Conservation (phyloP, 2,888 invertebrate species). For the Pardosa pseudoannulata region DNA sequence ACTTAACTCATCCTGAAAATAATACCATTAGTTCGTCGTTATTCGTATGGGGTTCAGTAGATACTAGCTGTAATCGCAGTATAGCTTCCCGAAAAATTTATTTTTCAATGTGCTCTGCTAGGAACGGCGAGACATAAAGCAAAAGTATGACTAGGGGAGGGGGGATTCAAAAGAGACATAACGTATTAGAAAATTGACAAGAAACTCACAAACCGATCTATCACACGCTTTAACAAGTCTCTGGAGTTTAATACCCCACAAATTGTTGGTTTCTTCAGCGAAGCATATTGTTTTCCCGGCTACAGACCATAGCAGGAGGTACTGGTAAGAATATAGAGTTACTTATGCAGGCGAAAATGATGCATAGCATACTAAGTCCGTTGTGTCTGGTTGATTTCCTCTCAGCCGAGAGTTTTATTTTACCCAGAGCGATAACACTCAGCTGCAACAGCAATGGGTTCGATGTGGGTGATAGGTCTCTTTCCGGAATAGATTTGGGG, state of each 20-base stretch:
- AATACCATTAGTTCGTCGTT: no score
- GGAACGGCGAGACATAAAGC: no score
- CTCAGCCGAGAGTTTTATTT: slow-evolving; percentile 5
- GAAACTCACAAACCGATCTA: neutral
- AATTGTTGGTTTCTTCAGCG: slow-evolving; percentile 2
- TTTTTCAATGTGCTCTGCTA: no score
- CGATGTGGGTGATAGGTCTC: neutral
- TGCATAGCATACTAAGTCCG: slow-evolving; percentile 33
- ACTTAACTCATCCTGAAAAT: no score
- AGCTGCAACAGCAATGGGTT: neutral
- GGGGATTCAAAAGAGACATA: neutral
- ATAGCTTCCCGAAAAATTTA: no score
- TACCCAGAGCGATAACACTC: neutral
- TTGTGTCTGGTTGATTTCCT: slow-evolving; percentile 42
- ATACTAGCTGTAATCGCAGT: no score
- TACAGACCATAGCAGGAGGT: neutral
- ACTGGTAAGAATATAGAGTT: neutral
- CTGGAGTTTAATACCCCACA: slow-evolving; percentile 12
- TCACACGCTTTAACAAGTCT: neutral
- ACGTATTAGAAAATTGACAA: neutral
- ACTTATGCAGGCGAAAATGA: neutral
- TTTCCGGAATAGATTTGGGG: neutral
- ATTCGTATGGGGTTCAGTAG: no score
- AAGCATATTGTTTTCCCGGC: neutral
- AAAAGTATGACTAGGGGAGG: no score